Percentiles rank a stretch among this genome's conserved stretches.
Evolutionary conservation across 2,113 vertebrate species (phyloP).

Genomic region (Menura novaehollandiae): DNA sequence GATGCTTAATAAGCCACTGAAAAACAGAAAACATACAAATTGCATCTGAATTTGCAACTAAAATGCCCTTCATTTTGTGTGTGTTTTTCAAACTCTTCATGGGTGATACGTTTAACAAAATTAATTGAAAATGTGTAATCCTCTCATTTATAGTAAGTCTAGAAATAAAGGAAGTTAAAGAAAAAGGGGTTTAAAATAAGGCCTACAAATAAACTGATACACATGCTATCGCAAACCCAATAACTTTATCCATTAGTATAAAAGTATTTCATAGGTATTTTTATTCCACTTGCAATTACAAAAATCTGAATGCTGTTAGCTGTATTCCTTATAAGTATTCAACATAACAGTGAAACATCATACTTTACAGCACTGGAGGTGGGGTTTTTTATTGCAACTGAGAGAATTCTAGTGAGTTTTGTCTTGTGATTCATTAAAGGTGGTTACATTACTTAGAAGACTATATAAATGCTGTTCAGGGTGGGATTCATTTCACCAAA

Average conservation of each 20-base stretch:
- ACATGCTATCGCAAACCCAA: background rate
- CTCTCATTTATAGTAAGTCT: background rate
- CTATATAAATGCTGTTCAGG: background rate
- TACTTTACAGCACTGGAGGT: background rate
- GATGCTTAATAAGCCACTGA: background rate
- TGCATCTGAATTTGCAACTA: background rate
- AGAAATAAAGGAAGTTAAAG: background rate
- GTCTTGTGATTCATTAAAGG: background rate
- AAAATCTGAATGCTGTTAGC: background rate
- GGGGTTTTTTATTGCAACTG: background rate
- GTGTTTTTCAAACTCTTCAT: background rate
- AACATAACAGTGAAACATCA: background rate
- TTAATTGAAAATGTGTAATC: background rate
- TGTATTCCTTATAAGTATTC: background rate
- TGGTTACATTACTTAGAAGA: background rate
- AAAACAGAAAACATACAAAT: background rate
- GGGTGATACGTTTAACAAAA: background rate
- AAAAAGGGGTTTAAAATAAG: background rate
- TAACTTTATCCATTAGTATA: background rate
- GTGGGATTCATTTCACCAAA: background rate
- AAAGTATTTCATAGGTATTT: background rate
- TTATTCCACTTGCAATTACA: background rate
- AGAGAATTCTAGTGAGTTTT: background rate
- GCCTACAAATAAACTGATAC: background rate
- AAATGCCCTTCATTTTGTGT: background rate